These are phyloP conservation scores for Cosmorhoe ocellata DNA, from an alignment of 2,888 invertebrate genomes.

Conservation along the genomic window DNA sequence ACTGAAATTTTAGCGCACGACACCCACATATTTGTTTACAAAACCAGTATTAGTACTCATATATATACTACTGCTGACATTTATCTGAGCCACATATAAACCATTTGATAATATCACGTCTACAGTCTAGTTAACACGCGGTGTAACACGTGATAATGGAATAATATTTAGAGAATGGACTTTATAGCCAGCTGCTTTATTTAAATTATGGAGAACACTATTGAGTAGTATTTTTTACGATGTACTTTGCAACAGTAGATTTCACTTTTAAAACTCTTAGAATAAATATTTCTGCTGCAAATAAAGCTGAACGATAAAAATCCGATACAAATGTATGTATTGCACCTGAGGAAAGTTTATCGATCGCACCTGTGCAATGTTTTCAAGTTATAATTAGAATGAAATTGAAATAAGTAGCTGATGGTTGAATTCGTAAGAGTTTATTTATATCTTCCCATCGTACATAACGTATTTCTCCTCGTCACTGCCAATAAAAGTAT, in stretches of 20 bases:
- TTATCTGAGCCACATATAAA: slow-evolving; percentile 43
- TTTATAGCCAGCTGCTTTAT: slow-evolving; percentile 6
- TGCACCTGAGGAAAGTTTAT: slow-evolving; percentile 9
- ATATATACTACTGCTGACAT: slow-evolving; percentile 48
- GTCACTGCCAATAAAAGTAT: not conserved
- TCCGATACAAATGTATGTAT: slow-evolving; percentile 1
- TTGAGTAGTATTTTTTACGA: too few species aligned
- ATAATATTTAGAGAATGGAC: slow-evolving; percentile 11
- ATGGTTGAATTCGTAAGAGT: not conserved
- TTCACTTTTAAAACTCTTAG: too few species aligned
- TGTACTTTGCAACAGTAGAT: too few species aligned
- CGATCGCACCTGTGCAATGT: slow-evolving; percentile 13
- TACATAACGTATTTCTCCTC: not conserved
- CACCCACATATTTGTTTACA: slow-evolving; percentile 14
- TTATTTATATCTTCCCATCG: not conserved
- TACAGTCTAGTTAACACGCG: slow-evolving; percentile 15
- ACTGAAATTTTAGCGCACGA: slow-evolving; percentile 21
- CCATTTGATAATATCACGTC: slow-evolving; percentile 20
- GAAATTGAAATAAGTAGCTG: slow-evolving; percentile 3
- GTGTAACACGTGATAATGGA: slow-evolving; percentile 18
- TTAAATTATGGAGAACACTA: slow-evolving; percentile 2
- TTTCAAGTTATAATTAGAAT: slow-evolving; percentile 8
- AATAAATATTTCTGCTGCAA: too few species aligned
- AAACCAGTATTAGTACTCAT: slow-evolving; percentile 41
- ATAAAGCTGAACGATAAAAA: not conserved